phyloP scores from a whole-genome alignment of 1,140 invertebrate species.

The Potamilus streckersoni region DNA sequence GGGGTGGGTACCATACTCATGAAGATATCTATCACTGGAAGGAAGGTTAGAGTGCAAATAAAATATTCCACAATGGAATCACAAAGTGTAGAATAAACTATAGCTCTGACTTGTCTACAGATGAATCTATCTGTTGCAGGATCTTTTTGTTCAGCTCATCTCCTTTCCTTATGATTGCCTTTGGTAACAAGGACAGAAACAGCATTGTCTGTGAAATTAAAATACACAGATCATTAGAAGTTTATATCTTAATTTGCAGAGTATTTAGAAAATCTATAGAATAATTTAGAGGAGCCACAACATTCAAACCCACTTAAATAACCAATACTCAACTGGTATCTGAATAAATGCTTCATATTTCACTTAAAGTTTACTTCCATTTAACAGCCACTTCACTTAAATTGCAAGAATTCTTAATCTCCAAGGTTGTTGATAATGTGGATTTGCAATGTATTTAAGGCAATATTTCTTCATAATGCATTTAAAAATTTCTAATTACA shows the following conservation, averaged over 20 bases:
- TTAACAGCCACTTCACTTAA: neutral
- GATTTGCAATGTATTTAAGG: too few relatives aligned
- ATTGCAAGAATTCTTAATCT: too few relatives aligned
- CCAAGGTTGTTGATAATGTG: too few relatives aligned
- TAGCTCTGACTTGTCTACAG: too few relatives aligned
- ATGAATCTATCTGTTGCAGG: too few relatives aligned
- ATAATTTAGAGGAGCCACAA: neutral
- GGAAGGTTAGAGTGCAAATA: too few relatives aligned
- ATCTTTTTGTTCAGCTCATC: constrained; percentile 34
- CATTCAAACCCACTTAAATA: neutral
- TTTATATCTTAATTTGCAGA: neutral
- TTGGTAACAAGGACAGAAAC: constrained; percentile 51
- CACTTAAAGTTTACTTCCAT: neutral
- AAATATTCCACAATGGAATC: too few relatives aligned
- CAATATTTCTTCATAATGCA: too few relatives aligned
- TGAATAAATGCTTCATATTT: neutral
- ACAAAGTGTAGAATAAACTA: too few relatives aligned
- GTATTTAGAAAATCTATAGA: neutral
- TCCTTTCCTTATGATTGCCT: constrained; percentile 43
- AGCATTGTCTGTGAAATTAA: constrained; percentile 44
- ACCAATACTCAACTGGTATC: neutral
- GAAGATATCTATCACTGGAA: too few relatives aligned
- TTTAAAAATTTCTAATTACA: too few relatives aligned
- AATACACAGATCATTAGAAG: constrained; percentile 4
- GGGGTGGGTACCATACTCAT: too few relatives aligned